Conservation (phyloP, 1,140 invertebrate genomes). For the Hormaphis cornu region DNA sequence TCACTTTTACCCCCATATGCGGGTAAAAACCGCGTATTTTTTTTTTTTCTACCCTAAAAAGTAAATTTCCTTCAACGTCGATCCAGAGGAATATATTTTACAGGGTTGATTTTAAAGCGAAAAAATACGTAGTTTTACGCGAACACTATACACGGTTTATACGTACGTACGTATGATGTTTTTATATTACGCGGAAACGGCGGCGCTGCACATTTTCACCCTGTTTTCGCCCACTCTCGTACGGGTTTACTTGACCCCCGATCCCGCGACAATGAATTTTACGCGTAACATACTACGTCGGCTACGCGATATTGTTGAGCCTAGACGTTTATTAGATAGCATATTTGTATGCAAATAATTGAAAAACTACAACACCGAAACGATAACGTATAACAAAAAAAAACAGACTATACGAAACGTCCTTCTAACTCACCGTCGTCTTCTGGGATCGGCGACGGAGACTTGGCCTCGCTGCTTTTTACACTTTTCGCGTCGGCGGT, state of each 20-base stretch:
- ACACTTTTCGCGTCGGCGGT: constrained; percentile 4
- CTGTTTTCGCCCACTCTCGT: constrained; percentile 28
- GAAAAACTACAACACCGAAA: too few relatives aligned
- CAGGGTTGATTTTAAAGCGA: constrained; percentile 4
- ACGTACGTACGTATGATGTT: not conserved
- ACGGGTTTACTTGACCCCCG: not conserved
- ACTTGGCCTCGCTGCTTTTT: not conserved
- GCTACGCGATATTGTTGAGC: not conserved
- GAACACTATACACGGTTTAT: not conserved
- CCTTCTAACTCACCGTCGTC: not conserved
- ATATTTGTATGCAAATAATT: too few relatives aligned
- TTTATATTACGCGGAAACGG: constrained; percentile 7
- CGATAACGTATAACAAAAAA: too few relatives aligned
- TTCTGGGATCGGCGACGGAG: constrained; percentile 12
- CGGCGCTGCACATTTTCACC: constrained; percentile 4
- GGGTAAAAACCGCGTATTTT: constrained; percentile 6
- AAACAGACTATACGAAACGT: not conserved
- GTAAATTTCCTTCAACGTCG: not conserved
- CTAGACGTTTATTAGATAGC: too few relatives aligned
- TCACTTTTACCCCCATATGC: constrained; percentile 25
- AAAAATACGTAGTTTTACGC: constrained; percentile 17
- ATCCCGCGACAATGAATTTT: not conserved
- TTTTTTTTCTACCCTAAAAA: constrained; percentile 6
- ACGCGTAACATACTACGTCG: too few relatives aligned
- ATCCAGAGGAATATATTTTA: constrained; percentile 9